These are phyloP conservation scores for Camelus bactrianus DNA, from an alignment of 2,113 vertebrate genomes.

Conservation along the genomic window DNA sequence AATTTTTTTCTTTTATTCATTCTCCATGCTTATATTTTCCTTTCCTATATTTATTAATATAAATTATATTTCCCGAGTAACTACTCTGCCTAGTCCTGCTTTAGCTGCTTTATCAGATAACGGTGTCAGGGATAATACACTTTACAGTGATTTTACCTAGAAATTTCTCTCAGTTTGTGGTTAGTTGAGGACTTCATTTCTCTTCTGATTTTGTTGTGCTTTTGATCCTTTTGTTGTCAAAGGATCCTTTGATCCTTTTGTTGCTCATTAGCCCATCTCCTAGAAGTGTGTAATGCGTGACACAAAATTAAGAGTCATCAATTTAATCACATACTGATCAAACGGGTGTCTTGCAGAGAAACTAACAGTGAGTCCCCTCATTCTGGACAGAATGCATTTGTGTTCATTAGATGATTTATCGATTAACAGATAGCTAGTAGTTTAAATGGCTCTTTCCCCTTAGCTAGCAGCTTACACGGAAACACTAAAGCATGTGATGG, in stretches of 20 bases:
- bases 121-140: neutral
- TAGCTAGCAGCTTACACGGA: neutral
- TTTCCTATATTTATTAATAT: constrained; percentile 21
- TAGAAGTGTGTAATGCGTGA: neutral
- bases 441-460: neutral
- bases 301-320: neutral
- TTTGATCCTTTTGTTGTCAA: neutral
- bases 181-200: neutral
- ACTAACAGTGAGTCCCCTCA: neutral
- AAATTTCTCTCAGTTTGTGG: neutral
- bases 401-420: neutral
- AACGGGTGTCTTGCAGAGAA: neutral
- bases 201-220: neutral
- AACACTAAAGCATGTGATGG: neutral
- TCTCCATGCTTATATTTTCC: neutral
- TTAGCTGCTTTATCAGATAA: neutral
- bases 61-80: neutral
- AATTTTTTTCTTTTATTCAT: neutral
- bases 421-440: neutral
- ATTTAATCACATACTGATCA: neutral
- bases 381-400: neutral
- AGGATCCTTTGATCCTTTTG: neutral
- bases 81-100: neutral
- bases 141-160: neutral
- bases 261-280: neutral